Conservation (phyloP, 2,797 vertebrate genomes). For the Coendou prehensilis region DNA sequence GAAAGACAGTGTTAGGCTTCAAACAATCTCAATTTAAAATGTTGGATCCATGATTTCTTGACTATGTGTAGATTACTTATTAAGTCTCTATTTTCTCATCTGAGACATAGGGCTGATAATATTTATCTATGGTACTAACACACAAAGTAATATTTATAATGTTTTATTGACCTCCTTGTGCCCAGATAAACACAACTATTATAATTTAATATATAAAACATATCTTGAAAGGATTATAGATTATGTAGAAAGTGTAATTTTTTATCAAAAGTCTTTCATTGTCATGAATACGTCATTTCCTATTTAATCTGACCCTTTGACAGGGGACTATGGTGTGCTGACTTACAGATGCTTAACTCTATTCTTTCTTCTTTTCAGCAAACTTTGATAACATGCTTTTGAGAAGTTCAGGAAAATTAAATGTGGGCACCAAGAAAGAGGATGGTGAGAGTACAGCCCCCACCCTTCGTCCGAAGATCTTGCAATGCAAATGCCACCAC, state of each 20-base stretch:
- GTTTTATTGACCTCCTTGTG: neutral
- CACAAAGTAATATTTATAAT: neutral
- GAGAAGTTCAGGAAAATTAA: conserved; percentile 93
- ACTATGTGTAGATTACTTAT: neutral
- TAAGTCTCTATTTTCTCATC: neutral
- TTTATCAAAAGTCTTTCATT: neutral
- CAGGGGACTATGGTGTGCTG: neutral
- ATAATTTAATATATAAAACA: neutral
- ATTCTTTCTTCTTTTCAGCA: conserved; percentile 86
- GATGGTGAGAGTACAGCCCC: conserved; percentile 90
- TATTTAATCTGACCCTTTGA: neutral
- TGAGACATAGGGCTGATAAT: neutral
- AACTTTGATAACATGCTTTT: conserved; percentile 93
- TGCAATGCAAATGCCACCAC: conserved; percentile 96
- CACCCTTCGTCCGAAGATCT: conserved; percentile 89
- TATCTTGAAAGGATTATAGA: neutral
- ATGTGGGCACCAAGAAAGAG: conserved; percentile 90
- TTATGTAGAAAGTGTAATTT: neutral
- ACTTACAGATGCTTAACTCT: neutral
- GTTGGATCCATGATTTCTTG: neutral
- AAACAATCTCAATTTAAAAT: neutral
- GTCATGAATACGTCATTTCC: neutral
- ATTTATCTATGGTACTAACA: neutral
- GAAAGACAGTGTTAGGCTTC: neutral
- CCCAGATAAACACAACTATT: neutral